Conservation (phyloP, 2,113 vertebrate species). For the Python bivittatus region DNA sequence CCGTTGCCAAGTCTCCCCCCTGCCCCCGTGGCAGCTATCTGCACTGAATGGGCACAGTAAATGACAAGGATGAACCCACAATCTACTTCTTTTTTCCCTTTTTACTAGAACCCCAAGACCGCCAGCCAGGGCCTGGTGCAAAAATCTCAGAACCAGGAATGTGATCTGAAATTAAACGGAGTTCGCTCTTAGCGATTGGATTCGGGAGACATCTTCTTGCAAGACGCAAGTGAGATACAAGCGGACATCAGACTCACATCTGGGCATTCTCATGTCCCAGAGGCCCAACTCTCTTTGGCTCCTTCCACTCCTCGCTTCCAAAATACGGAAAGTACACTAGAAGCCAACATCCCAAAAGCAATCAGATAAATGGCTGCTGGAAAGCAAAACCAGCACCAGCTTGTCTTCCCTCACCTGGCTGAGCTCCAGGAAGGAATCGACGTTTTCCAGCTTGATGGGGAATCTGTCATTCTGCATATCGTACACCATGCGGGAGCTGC, state of each 20-base stretch:
- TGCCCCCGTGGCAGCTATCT: not conserved
- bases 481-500: constrained; percentile 90
- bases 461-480: constrained; percentile 79
- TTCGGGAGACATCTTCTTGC: not conserved
- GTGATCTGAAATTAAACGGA: not conserved
- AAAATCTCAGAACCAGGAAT: too few species aligned
- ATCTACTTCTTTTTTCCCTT: too few species aligned
- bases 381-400: not conserved
- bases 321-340: not conserved
- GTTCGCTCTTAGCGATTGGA: not conserved
- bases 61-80: not conserved
- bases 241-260: not conserved
- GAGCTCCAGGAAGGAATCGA: constrained; percentile 75
- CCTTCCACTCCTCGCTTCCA: not conserved
- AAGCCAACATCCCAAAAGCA: not conserved
- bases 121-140: too few species aligned
- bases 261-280: too few species aligned
- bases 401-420: constrained; percentile 68
- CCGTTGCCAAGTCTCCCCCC: not conserved
- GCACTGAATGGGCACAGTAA: not conserved
- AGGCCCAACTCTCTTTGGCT: not conserved
- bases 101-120: too few species aligned
- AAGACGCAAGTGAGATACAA: not conserved
- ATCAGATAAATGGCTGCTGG: rapidly evolving
- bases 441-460: constrained; percentile 70